phyloP scores from a whole-genome alignment of 2,888 invertebrate genomes.

The Nemoura dubitans region DNA sequence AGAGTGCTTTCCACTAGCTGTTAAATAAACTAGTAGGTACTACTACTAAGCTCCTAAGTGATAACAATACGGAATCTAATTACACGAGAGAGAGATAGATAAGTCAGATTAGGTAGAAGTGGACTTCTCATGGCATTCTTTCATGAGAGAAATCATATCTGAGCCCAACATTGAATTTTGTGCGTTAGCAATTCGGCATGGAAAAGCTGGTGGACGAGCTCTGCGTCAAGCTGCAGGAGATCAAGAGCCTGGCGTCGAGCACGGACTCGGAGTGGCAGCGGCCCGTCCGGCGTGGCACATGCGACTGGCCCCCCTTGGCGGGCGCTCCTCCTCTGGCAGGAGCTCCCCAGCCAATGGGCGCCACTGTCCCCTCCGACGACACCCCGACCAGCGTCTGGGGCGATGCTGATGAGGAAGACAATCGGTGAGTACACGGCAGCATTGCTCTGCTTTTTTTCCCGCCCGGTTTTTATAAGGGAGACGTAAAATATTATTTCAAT shows the following conservation, averaged over 20 bases:
- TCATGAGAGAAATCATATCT: too few relatives aligned
- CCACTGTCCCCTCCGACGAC: neutral
- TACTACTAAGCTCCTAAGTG: too few relatives aligned
- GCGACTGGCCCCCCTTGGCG: constrained; percentile 49
- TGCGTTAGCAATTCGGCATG: constrained; percentile 74
- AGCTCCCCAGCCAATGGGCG: neutral
- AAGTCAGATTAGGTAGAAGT: too few relatives aligned
- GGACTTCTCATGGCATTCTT: too few relatives aligned
- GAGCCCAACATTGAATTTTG: too few relatives aligned
- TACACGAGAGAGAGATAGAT: too few relatives aligned
- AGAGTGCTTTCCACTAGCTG: too few relatives aligned
- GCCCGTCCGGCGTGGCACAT: constrained; percentile 53
- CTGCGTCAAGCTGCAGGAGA: constrained; percentile 78
- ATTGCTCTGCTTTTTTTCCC: too few relatives aligned
- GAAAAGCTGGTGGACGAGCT: constrained; percentile 86
- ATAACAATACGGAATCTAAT: too few relatives aligned
- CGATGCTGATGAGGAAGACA: constrained; percentile 13
- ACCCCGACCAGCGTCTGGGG: neutral
- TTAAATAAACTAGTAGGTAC: too few relatives aligned
- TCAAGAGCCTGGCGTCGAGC: constrained; percentile 61
- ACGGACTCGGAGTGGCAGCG: constrained; percentile 42
- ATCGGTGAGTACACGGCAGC: neutral
- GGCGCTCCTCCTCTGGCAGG: constrained; percentile 53
- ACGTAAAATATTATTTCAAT: too few relatives aligned
- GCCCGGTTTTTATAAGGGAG: too few relatives aligned